Evolutionary conservation across 2,888 invertebrate genomes (phyloP), one percentile per base, ranked within the genome.

Genomic region (Aphidoletes aphidimyza): DNA sequence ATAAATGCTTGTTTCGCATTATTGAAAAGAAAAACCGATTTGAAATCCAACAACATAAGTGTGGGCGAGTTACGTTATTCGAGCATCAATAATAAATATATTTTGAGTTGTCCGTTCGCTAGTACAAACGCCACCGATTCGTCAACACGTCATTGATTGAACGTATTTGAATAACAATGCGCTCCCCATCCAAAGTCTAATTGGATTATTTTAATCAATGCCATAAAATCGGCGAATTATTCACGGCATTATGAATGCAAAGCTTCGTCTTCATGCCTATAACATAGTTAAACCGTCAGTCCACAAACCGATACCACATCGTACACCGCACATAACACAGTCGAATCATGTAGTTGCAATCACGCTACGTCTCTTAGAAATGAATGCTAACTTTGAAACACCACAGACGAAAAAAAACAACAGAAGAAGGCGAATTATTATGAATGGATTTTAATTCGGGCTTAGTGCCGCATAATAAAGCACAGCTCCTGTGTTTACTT

Each of bases 391-490:
- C 26, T 54, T 54, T 30, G 69, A 34, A 30, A 69, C 30, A 30
- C 69, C 30, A 17, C 69, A 69, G 34, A n/a, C 54, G 26, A 26
- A 1, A 26, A 3, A 30, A 30, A 69, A 69, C 6, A 47, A 47
- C 11, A 19, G 19, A 34, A 3, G 34, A 30, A 69, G 14, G 69
- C 69, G 1, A 26, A 30, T 19, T 3, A 47, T 39, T 22, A n/a
- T 22, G 22, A 69, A 34, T 69, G 69, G 69, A 26, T 69, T 26
- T 69, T 69, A 30, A 69, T 69, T 69, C 17, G 69, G 69, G 69
- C 69, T 69, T 69, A 69, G 69, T 69, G 69, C 17, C 69, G 69
- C 69, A 69, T 69, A 69, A 69, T 69, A 69, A 69, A 69, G 69
- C 69, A 69, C 69, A 69, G 26, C 69, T 69, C 69, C 69, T 69